phyloP scores from a whole-genome alignment of 2,113 vertebrate genomes.

The Poeciliopsis turrubarensis region DNA sequence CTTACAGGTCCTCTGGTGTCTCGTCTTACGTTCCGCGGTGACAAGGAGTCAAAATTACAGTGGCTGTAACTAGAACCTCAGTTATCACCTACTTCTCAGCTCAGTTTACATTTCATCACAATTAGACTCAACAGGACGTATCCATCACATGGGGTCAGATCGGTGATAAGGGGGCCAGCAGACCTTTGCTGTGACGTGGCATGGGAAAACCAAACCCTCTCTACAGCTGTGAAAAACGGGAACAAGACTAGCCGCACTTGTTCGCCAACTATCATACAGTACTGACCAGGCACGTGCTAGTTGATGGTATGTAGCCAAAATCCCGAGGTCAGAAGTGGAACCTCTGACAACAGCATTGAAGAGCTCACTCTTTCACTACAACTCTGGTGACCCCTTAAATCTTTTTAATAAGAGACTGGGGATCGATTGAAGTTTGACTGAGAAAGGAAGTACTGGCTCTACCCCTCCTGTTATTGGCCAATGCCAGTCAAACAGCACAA shows the following conservation, averaged over 20 bases:
- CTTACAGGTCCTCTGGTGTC: slow-evolving; percentile 34
- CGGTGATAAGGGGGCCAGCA: slow-evolving; percentile 62
- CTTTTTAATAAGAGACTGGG: neutral
- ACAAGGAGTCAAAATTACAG: slow-evolving; percentile 55
- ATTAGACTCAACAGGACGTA: slow-evolving; percentile 72
- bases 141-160: slow-evolving; percentile 72
- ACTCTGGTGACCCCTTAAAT: neutral
- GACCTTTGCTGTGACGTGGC: slow-evolving; percentile 32
- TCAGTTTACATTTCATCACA: slow-evolving; percentile 71
- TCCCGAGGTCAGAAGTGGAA: too few relatives aligned
- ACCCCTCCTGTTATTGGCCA: too few relatives aligned
- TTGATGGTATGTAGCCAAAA: neutral
- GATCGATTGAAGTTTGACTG: neutral
- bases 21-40: slow-evolving; percentile 32
- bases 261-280: slow-evolving; percentile 6
- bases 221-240: neutral
- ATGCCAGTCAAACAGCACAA: neutral
- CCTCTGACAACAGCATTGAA: neutral
- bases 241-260: slow-evolving; percentile 52
- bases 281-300: neutral
- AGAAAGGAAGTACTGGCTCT: neutral
- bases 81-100: slow-evolving; percentile 63
- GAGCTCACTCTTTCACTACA: too few relatives aligned
- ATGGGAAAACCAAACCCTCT: slow-evolving; percentile 63
- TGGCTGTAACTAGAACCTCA: slow-evolving; percentile 58